These are phyloP conservation scores for Pollicipes pollicipes DNA, from an alignment of 1,140 invertebrate species.

Conservation along the genomic window DNA sequence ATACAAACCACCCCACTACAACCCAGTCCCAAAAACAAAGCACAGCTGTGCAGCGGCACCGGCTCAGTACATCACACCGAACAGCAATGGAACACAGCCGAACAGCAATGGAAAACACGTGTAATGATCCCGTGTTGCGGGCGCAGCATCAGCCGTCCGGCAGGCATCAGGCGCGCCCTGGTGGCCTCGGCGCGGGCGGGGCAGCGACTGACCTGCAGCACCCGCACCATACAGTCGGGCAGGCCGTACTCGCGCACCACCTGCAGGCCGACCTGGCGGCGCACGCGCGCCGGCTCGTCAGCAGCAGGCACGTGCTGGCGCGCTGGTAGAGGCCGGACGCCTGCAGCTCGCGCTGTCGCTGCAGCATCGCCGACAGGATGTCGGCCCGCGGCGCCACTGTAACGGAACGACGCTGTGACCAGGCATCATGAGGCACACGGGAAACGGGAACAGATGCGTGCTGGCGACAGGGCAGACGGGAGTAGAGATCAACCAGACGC, in stretches of 20 bases:
- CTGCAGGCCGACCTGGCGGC: slow-evolving; percentile 59
- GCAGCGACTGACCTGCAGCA: slow-evolving; percentile 43
- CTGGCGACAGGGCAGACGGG: too few species aligned
- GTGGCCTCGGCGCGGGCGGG: too few species aligned
- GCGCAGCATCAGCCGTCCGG: too few species aligned
- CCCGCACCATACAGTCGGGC: slow-evolving; percentile 73
- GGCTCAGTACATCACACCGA: too few species aligned
- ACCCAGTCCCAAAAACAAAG: too few species aligned
- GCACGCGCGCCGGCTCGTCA: slow-evolving; percentile 55
- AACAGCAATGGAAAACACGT: too few species aligned
- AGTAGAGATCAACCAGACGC: too few species aligned
- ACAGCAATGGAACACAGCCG: too few species aligned
- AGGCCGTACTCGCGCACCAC: slow-evolving; percentile 86
- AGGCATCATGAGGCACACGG: slow-evolving; percentile 8
- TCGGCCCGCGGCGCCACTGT: slow-evolving; percentile 44
- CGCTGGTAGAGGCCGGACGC: slow-evolving; percentile 57
- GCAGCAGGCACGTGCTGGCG: slow-evolving; percentile 51
- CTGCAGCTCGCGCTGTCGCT: slow-evolving; percentile 64
- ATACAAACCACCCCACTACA: too few species aligned
- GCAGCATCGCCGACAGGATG: slow-evolving; percentile 60
- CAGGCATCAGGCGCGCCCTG: too few species aligned
- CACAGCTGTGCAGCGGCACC: too few species aligned
- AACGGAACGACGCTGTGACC: slow-evolving; percentile 2
- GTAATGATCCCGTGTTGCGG: too few species aligned
- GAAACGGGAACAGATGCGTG: background rate